These are phyloP conservation scores for Tipula vernalis DNA, from an alignment of 2,888 invertebrate species.

Conservation along the genomic window DNA sequence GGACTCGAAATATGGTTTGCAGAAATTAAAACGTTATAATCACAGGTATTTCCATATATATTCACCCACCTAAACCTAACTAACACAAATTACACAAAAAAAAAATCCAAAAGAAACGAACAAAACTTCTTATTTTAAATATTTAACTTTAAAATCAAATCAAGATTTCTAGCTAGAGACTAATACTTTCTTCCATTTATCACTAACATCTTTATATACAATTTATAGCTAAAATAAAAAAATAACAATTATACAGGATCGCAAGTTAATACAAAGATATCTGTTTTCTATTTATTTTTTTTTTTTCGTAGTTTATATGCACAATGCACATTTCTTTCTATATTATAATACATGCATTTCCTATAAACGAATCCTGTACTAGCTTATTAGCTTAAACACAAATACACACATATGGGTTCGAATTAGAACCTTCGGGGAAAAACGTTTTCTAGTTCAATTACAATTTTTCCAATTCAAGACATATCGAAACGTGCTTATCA, in stretches of 20 bases:
- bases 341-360: neutral
- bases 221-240: neutral
- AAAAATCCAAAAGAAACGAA: neutral
- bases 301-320: neutral
- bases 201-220: neutral
- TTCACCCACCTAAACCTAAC: conserved; percentile 25
- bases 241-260: neutral
- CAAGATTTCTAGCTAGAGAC: neutral
- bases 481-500: too few relatives aligned
- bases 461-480: too few relatives aligned
- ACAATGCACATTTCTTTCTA: neutral
- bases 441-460: too few relatives aligned
- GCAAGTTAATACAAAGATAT: neutral
- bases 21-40: conserved; percentile 96
- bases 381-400: neutral
- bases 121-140: neutral
- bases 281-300: neutral
- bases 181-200: neutral
- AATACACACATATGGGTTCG: neutral
- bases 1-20: conserved; percentile 93
- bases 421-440: too few relatives aligned
- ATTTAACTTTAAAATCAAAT: neutral
- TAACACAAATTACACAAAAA: conserved; percentile 6
- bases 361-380: neutral
- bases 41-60: conserved; percentile 57